Conservation (phyloP, 2,113 vertebrate genomes). For the Opisthocomus hoazin region DNA sequence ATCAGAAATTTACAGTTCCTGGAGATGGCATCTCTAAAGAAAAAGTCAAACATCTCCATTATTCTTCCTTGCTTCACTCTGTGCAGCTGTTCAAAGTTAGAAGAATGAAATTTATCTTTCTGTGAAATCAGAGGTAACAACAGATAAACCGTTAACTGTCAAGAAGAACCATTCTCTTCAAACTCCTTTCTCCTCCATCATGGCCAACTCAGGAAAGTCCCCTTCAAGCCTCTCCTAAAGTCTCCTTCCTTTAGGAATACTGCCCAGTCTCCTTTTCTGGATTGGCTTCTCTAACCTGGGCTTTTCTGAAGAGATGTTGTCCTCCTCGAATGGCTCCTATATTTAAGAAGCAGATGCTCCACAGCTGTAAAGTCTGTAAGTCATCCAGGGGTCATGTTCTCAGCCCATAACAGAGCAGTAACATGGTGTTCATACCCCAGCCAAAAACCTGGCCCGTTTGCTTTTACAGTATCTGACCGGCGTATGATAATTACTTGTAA, state of each 20-base stretch:
- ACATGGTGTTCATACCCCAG: background rate
- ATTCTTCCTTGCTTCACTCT: background rate
- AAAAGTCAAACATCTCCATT: background rate
- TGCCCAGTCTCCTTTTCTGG: background rate
- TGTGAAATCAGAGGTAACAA: background rate
- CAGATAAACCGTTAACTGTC: background rate
- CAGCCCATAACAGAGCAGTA: rapidly evolving
- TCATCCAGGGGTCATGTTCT: background rate
- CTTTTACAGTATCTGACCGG: background rate
- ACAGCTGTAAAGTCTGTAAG: background rate
- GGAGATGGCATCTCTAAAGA: background rate
- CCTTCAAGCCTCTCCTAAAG: background rate
- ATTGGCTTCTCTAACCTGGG: background rate
- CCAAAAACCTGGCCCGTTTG: background rate
- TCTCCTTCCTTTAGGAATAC: background rate
- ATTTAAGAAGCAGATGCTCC: background rate
- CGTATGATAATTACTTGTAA: background rate
- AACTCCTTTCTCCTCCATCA: background rate
- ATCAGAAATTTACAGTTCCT: background rate
- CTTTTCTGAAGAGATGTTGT: background rate
- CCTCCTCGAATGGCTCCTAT: background rate
- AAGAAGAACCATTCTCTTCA: background rate
- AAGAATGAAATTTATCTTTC: background rate
- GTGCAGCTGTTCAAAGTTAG: background rate
- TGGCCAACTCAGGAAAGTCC: background rate